These are phyloP conservation scores for Dinothrombium tinctorium DNA, from an alignment of 1,140 invertebrate genomes.

Conservation along the genomic window DNA sequence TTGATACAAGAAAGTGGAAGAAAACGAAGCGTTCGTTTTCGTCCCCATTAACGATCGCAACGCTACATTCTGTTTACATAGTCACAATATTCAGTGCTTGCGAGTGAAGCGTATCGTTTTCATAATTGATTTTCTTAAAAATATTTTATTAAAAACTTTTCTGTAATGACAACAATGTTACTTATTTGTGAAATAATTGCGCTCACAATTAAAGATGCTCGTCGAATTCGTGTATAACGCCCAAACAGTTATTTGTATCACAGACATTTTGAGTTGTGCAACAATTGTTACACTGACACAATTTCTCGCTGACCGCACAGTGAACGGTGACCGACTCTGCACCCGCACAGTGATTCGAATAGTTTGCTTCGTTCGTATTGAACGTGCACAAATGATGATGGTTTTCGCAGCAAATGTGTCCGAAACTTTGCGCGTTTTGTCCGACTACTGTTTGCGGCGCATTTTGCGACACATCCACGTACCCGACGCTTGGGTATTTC, in stretches of 20 bases:
- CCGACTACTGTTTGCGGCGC: neutral
- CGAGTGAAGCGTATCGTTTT: too few species aligned
- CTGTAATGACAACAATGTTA: neutral
- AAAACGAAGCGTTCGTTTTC: too few species aligned
- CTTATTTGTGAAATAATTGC: neutral
- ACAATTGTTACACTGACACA: conserved; percentile 2
- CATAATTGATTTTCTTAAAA: too few species aligned
- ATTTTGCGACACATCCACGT: neutral
- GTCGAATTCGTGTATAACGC: conserved; percentile 1
- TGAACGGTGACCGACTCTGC: neutral
- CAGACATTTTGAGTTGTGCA: neutral
- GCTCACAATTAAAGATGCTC: conserved; percentile 1
- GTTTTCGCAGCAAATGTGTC: neutral
- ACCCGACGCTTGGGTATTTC: neutral
- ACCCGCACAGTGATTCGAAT: neutral
- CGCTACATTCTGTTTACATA: too few species aligned
- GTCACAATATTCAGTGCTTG: too few species aligned
- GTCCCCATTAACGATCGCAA: too few species aligned
- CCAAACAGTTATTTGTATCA: neutral
- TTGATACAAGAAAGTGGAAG: too few species aligned
- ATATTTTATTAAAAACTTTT: too few species aligned
- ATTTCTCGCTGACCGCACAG: too few species aligned
- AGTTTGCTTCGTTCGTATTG: neutral
- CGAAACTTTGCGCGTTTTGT: neutral
- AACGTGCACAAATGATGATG: conserved; percentile 1